These are phyloP conservation scores for Caiman crocodilus DNA, from an alignment of 2,797 vertebrate genomes.

Conservation along the genomic window DNA sequence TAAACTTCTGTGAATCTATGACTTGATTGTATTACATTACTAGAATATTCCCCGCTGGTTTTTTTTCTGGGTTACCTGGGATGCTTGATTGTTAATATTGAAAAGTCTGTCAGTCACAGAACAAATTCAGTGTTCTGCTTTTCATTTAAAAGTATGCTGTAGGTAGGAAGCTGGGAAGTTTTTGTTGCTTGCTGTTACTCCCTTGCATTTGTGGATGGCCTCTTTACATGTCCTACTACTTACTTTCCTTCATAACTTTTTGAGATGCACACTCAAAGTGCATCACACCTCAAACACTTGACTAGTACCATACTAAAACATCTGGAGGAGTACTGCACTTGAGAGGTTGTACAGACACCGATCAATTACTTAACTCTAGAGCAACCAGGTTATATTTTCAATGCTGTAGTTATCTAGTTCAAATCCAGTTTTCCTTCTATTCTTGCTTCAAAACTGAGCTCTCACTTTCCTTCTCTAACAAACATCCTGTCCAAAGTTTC, in stretches of 20 bases:
- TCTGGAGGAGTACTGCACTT: neutral
- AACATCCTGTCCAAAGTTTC: no score
- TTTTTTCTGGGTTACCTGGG: neutral
- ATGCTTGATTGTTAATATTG: neutral
- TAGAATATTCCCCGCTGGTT: neutral
- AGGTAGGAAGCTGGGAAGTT: neutral
- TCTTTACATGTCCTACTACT: neutral
- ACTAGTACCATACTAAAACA: neutral
- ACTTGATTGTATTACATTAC: neutral
- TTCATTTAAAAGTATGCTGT: neutral
- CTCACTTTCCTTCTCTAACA: neutral
- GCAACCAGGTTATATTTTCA: neutral
- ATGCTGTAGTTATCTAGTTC: rapidly evolving
- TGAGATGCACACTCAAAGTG: neutral
- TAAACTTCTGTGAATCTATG: no score
- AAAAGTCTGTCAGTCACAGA: neutral
- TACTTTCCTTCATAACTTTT: neutral
- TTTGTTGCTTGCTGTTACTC: neutral
- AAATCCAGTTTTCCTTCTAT: neutral
- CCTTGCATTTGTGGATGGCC: neutral
- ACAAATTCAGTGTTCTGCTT: neutral
- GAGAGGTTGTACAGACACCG: neutral
- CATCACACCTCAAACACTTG: neutral
- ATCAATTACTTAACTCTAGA: neutral
- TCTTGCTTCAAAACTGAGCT: neutral